A percentile compares a stretch with the other conserved stretches of the same genome.
Conservation (phyloP, 1,140 invertebrate genomes). For the Sarcophaga peregrina region DNA sequence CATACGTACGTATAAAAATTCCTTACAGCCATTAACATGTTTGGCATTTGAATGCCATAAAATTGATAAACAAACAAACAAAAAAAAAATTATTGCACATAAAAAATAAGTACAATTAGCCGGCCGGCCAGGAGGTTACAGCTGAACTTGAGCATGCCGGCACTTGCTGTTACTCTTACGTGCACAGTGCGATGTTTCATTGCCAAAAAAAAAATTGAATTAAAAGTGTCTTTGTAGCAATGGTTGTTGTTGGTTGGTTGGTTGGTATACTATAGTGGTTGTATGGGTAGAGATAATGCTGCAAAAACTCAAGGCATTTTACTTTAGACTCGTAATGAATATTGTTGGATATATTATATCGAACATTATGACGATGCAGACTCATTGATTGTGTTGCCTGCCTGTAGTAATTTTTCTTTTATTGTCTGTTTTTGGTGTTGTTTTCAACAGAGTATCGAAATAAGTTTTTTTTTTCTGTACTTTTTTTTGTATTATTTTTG, state of each 20-base stretch:
- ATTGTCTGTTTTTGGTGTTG: too few species aligned
- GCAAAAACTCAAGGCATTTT: not conserved
- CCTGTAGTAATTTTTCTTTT: not conserved
- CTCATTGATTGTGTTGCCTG: not conserved
- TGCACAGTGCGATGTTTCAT: not conserved
- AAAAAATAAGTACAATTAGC: slow-evolving; percentile 6
- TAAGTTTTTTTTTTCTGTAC: too few species aligned
- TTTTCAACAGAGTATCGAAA: too few species aligned
- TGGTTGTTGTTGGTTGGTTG: not conserved
- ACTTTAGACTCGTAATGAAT: not conserved
- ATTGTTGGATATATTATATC: not conserved
- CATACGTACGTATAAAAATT: too few species aligned
- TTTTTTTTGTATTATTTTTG: not conserved
- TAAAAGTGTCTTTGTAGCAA: not conserved
- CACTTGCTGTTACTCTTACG: not conserved
- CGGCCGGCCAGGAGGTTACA: not conserved
- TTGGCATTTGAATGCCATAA: slow-evolving; percentile 8
- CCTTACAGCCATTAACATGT: not conserved
- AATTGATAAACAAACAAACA: not conserved
- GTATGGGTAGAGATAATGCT: too few species aligned
- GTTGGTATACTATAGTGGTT: not conserved
- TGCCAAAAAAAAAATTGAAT: not conserved
- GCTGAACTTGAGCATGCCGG: not conserved
- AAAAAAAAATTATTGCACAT: not conserved
- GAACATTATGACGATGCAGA: not conserved